phyloP scores from a whole-genome alignment of 2,113 vertebrate species.

The Pao palembangensis region DNA sequence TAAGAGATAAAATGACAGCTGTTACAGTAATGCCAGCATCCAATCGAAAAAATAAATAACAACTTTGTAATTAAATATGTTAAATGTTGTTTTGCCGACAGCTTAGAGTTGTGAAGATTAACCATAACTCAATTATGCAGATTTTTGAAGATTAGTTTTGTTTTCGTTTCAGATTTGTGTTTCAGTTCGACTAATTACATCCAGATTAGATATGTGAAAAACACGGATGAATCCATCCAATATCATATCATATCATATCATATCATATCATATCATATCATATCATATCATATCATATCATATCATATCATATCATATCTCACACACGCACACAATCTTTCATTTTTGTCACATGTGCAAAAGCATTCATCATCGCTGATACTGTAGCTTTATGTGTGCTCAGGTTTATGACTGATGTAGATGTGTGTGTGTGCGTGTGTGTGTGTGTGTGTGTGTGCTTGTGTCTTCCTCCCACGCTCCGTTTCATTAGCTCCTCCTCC shows the following conservation, averaged over 20 bases:
- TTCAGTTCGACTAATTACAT: background rate
- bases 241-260: background rate
- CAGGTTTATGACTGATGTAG: constrained; percentile 2
- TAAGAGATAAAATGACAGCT: constrained; percentile 13
- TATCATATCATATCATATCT: background rate
- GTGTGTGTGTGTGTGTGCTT: background rate
- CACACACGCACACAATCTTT: too few relatives aligned
- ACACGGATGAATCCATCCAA: background rate
- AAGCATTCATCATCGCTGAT: too few relatives aligned
- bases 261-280: too few relatives aligned
- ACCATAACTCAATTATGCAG: background rate
- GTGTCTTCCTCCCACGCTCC: constrained; percentile 25
- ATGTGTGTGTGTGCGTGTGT: background rate
- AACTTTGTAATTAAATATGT: constrained; percentile 11
- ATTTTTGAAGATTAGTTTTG: background rate
- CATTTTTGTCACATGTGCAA: background rate
- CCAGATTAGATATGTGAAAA: background rate
- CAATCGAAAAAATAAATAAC: constrained; percentile 7
- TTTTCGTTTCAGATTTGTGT: background rate
- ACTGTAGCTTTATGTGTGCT: constrained; percentile 1
- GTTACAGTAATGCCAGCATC: background rate
- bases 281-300: too few relatives aligned
- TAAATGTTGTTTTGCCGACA: constrained; percentile 18
- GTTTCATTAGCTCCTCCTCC: constrained; percentile 19
- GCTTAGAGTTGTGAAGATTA: constrained; percentile 10